Base-by-base conservation (phyloP, 1,140 invertebrate species). In the Micrasema minimum region DNA sequence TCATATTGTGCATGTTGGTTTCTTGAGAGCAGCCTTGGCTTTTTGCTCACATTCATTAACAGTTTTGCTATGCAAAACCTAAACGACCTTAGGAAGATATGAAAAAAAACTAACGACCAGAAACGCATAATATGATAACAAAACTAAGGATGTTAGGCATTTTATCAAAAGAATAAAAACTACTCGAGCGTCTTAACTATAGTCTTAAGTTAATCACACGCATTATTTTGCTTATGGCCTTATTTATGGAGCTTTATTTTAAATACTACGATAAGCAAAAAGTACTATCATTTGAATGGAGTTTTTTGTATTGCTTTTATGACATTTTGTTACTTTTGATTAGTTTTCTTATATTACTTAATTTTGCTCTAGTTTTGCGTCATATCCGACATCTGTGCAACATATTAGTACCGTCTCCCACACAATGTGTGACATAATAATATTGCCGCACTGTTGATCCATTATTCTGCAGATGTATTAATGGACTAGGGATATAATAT, bases 331-430 rank as follows among this genome's bases (percentile, higher is more conserved):
- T 7, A 7, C 7, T 31, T 31, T 31, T 31, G 26, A 31, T 31
- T 2, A 2, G 26, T 7, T 31, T 2, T 31, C 26, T 31, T n/a
- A 31, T 4, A 31, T 31, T 31, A 31, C 26, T 31, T 31, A 31
- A 31, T 31, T 45, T 45, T 2, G 48, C 2, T 18, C 11, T 4
- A 51, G 20, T 31, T 31, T 31, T 31, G 26, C 26, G 26, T 37
- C 53, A 57, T 57, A 35, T 57, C 26, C 53, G 23, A 57, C 53
- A 57, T 57, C 53, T 57, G 53, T 57, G 23, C 3, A 35, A 57
- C 53, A 57, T 57, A 57, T 57, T 57, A 57, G 11, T 7, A 26
- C 12, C 5, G 10, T 51, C 48, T 51, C 48, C 48, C 48, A 51
- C 48, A 20, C 48, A 22, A 16, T 46, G 43, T 46, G 43, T 46